These are phyloP conservation scores for Lottia scabra DNA, from an alignment of 2,888 invertebrate genomes.

Conservation along the genomic window DNA sequence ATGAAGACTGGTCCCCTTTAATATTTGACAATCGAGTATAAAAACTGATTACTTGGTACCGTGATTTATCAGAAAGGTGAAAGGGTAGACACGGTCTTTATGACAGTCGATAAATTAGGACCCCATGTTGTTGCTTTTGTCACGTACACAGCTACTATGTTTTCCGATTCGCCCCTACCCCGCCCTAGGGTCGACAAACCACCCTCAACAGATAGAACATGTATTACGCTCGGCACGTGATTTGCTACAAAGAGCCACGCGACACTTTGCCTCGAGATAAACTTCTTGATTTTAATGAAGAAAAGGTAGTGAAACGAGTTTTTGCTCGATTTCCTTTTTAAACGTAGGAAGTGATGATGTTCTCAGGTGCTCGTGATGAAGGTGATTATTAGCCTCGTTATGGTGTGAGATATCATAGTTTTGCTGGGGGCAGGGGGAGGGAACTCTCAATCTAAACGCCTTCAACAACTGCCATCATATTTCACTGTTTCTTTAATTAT, in stretches of 20 bases:
- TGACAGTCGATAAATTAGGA: constrained; percentile 2
- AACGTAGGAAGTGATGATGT: neutral
- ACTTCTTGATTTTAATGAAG: constrained; percentile 1
- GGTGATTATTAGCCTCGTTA: constrained; percentile 2
- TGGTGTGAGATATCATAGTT: neutral
- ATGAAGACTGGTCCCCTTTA: no score
- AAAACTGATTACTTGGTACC: neutral
- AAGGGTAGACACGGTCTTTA: neutral
- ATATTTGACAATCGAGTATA: neutral
- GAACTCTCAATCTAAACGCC: no score
- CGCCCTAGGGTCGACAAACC: neutral
- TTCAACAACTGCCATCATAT: no score
- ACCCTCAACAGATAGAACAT: neutral
- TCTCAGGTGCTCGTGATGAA: neutral
- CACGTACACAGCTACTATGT: constrained; percentile 2
- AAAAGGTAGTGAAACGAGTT: constrained; percentile 1
- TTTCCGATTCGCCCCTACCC: neutral
- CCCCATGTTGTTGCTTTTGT: neutral
- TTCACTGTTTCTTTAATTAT: no score
- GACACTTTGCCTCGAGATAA: neutral
- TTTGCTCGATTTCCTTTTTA: neutral
- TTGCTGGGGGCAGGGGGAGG: no score
- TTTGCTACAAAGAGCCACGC: neutral
- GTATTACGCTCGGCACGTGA: neutral
- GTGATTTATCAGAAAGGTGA: neutral